A percentile compares a stretch with the other conserved stretches of the same genome.
Conservation (phyloP, 1,140 invertebrate genomes). For the Vanessa atalanta region DNA sequence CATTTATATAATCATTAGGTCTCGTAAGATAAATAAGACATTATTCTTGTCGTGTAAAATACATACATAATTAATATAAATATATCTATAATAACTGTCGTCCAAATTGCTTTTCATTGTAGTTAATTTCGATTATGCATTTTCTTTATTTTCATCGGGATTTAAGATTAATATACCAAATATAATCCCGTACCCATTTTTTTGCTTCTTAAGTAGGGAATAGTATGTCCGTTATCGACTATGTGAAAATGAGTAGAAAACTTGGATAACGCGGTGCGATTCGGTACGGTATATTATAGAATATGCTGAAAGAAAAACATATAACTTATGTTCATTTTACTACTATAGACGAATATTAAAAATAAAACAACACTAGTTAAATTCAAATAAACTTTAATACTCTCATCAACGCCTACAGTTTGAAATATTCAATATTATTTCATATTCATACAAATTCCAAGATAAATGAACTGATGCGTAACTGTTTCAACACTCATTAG, state of each 20-base stretch:
- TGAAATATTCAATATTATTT: constrained; percentile 48
- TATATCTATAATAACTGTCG: neutral
- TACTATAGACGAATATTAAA: neutral
- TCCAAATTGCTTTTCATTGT: no score
- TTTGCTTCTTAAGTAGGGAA: neutral
- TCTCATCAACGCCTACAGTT: constrained; percentile 67
- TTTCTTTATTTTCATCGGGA: no score
- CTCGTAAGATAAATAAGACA: neutral
- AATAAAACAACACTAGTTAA: constrained; percentile 55
- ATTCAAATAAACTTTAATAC: constrained; percentile 77
- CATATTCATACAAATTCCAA: constrained; percentile 13
- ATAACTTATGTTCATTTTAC: no score
- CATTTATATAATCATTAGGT: neutral
- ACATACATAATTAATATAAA: neutral
- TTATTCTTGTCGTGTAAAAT: neutral
- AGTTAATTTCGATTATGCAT: no score
- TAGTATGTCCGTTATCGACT: no score
- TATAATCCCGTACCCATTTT: neutral
- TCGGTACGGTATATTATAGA: no score
- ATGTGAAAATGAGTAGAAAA: no score
- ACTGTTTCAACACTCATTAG: constrained; percentile 12
- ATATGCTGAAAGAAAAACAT: no score
- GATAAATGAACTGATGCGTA: neutral
- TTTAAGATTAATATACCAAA: no score
- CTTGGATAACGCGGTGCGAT: no score